Conservation (phyloP, 2,113 vertebrate species). For the Larimichthys polyactis region DNA sequence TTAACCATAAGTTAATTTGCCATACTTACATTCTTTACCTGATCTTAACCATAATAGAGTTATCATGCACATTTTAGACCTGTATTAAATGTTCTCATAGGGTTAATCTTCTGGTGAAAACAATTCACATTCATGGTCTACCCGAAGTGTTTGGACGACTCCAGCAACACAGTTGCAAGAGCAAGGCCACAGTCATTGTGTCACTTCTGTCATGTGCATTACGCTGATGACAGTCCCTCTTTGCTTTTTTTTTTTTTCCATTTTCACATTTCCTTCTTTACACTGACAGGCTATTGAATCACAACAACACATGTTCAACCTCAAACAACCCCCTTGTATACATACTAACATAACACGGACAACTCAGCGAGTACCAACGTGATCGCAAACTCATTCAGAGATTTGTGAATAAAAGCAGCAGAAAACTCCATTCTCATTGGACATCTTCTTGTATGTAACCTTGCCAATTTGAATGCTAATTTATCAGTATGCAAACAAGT, state of each 20-base stretch:
- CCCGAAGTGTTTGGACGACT: not conserved
- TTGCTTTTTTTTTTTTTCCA: not conserved
- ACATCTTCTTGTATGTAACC: not conserved
- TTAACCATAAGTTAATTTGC: no score
- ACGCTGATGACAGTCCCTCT: slow-evolving; percentile 35
- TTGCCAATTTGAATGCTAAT: slow-evolving; percentile 48
- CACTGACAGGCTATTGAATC: slow-evolving; percentile 17
- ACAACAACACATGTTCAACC: slow-evolving; percentile 16
- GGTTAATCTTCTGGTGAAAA: slow-evolving; percentile 1
- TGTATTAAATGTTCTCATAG: not conserved
- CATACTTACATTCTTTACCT: no score
- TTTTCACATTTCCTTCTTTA: slow-evolving; percentile 23
- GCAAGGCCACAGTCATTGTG: slow-evolving; percentile 69
- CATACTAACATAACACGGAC: slow-evolving; percentile 16
- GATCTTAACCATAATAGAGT: no score
- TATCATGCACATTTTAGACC: no score
- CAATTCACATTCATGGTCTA: slow-evolving; percentile 11
- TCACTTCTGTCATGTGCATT: slow-evolving; percentile 26
- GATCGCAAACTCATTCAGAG: slow-evolving; percentile 36
- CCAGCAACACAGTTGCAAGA: not conserved
- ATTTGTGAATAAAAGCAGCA: slow-evolving; percentile 34
- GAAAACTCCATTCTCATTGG: slow-evolving; percentile 35
- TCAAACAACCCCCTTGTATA: not conserved
- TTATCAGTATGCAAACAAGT: slow-evolving; percentile 54
- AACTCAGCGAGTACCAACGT: slow-evolving; percentile 9